These are phyloP conservation scores for Phainopepla nitens DNA, from an alignment of 2,113 vertebrate genomes.

Conservation along the genomic window DNA sequence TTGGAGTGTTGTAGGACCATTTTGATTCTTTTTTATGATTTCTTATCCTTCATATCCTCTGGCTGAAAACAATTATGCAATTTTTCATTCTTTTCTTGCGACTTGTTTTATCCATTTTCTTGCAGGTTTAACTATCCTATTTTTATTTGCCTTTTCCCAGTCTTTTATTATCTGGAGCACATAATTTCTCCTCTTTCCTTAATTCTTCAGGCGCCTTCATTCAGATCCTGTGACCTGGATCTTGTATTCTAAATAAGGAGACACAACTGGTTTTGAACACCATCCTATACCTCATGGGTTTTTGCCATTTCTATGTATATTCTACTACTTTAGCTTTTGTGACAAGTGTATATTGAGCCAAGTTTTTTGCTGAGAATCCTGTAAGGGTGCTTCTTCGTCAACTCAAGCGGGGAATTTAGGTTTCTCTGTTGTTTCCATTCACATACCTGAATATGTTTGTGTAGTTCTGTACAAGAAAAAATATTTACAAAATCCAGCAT, in stretches of 20 bases:
- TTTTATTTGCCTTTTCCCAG: not conserved
- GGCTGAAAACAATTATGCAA: not conserved
- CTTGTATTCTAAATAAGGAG: not conserved
- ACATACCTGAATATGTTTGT: not conserved
- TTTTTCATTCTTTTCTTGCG: not conserved
- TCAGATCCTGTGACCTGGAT: not conserved
- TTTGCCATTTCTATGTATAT: not conserved
- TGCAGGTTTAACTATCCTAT: not conserved
- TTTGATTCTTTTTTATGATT: not conserved
- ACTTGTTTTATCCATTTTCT: not conserved
- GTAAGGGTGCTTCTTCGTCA: accelerated
- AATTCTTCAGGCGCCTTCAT: not conserved
- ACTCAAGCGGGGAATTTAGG: not conserved
- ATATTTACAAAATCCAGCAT: not conserved
- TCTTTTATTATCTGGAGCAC: not conserved
- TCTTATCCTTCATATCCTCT: not conserved
- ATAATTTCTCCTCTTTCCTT: not conserved
- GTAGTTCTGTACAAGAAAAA: not conserved
- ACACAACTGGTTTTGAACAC: not conserved
- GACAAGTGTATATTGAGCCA: not conserved
- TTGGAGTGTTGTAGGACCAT: not conserved
- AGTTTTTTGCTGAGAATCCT: not conserved
- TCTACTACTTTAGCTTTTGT: not conserved
- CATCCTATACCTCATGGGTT: not conserved
- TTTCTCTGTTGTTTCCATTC: not conserved